Conservation (phyloP, 2,797 vertebrate species). For the Paramormyrops hopkinsi region DNA sequence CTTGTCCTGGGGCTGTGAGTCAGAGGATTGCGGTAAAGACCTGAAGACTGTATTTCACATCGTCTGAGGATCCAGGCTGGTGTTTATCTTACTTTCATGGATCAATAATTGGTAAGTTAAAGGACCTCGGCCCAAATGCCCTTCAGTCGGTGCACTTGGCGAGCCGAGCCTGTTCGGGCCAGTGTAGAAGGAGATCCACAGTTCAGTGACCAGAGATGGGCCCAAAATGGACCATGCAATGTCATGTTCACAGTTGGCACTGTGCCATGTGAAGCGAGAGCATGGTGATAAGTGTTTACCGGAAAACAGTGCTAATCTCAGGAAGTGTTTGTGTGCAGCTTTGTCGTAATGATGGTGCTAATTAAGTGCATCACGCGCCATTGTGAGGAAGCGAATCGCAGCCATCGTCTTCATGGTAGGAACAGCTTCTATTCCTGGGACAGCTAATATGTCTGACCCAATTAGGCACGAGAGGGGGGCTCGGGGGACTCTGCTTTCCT, state of each 20-base stretch:
- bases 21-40: background rate
- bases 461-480: constrained; percentile 25
- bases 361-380: background rate
- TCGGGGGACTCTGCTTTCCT: background rate
- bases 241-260: background rate
- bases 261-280: background rate
- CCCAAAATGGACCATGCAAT: background rate
- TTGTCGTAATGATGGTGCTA: background rate
- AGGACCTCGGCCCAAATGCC: background rate
- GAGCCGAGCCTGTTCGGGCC: background rate
- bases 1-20: background rate
- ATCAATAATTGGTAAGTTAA: background rate
- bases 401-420: background rate
- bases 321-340: background rate
- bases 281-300: background rate
- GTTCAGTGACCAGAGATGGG: background rate
- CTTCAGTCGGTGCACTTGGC: background rate
- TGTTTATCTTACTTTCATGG: background rate
- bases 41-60: background rate
- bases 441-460: constrained; percentile 29
- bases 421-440: constrained; percentile 35
- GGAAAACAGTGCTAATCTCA: background rate
- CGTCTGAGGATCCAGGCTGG: background rate
- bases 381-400: background rate
- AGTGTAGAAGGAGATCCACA: background rate